Evolutionary conservation across 1,140 invertebrate species (phyloP).

Genomic region (Eurytemora carolleeae): DNA sequence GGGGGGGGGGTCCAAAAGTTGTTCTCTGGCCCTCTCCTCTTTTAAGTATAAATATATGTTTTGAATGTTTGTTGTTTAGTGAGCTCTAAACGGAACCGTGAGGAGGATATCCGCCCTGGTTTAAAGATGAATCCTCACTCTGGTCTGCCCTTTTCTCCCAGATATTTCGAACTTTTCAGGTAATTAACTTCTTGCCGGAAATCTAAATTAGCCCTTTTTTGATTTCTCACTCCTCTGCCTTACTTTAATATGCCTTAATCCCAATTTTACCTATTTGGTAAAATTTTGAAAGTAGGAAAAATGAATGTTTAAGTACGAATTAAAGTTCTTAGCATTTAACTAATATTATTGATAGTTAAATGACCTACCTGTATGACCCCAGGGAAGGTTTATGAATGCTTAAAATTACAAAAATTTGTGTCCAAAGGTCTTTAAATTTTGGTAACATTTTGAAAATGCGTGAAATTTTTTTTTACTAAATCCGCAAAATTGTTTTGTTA

Average conservation of each 20-base stretch:
- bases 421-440: too few species aligned
- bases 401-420: too few species aligned
- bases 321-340: not conserved
- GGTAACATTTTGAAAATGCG: too few species aligned
- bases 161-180: slow-evolving; percentile 51
- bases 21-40: too few species aligned
- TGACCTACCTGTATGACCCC: too few species aligned
- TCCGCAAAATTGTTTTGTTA: too few species aligned
- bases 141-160: slow-evolving; percentile 48
- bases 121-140: slow-evolving; percentile 46
- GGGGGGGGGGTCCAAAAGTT: too few species aligned
- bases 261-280: not conserved
- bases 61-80: too few species aligned
- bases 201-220: not conserved
- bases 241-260: not conserved
- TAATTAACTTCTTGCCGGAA: slow-evolving; percentile 5
- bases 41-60: too few species aligned
- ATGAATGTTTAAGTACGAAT: not conserved
- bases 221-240: not conserved
- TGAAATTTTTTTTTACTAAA: too few species aligned
- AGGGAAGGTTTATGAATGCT: too few species aligned
- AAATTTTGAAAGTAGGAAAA: not conserved
- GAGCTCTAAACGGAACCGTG: not conserved
- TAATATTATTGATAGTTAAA: not conserved
- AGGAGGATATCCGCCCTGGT: slow-evolving; percentile 22